Evolutionary conservation across 2,888 invertebrate species (phyloP).

Genomic region (Emmelina monodactyla): DNA sequence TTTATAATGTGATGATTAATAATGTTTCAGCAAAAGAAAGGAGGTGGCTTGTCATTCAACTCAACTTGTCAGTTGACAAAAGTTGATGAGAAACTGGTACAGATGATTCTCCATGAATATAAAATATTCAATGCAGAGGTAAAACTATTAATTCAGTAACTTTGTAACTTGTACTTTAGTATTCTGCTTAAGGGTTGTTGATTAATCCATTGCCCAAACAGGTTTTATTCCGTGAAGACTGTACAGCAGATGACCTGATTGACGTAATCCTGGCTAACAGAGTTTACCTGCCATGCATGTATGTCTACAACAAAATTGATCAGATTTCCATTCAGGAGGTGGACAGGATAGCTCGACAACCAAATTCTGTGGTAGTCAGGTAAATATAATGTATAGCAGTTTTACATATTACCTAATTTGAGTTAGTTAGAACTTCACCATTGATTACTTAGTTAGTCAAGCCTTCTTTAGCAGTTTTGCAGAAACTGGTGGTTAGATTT

Average conservation of each 20-base stretch:
- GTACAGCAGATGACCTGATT: slow-evolving; percentile 94
- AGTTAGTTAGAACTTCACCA: too few species aligned
- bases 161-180: background rate
- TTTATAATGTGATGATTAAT: too few species aligned
- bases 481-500: too few species aligned
- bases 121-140: slow-evolving; percentile 96
- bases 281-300: slow-evolving; percentile 95
- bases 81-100: slow-evolving; percentile 96
- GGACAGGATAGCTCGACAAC: slow-evolving; percentile 88
- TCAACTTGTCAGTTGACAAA: slow-evolving; percentile 93
- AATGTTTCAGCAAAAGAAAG: slow-evolving; percentile 86
- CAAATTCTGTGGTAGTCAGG: slow-evolving; percentile 93
- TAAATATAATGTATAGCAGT: too few species aligned
- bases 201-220: slow-evolving; percentile 14
- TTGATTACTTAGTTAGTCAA: too few species aligned
- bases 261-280: slow-evolving; percentile 97
- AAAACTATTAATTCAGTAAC: slow-evolving; percentile 7
- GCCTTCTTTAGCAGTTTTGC: too few species aligned
- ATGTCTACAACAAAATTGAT: slow-evolving; percentile 99
- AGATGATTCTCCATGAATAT: slow-evolving; percentile 97
- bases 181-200: background rate
- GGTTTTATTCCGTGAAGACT: slow-evolving; percentile 95
- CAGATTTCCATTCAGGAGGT: slow-evolving; percentile 99
- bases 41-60: slow-evolving; percentile 96
- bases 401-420: too few species aligned